phyloP scores from a whole-genome alignment of 1,140 invertebrate species.

The Drosophila hydei region DNA sequence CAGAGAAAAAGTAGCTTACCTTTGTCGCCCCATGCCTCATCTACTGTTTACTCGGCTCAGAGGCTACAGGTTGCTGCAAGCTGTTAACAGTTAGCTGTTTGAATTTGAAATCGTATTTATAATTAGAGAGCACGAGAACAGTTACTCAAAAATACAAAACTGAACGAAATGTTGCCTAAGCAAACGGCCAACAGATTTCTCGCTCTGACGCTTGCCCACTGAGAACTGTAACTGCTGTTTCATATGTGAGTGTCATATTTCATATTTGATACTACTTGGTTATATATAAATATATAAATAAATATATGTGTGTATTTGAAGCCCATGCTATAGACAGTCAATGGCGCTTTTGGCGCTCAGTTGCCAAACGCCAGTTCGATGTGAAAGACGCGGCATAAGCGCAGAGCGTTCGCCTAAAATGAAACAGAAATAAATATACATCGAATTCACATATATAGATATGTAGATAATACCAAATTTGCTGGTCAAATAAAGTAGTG shows the following conservation, averaged over 20 bases:
- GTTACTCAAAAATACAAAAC: no score
- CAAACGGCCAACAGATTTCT: conserved; percentile 57
- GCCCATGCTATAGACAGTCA: conserved; percentile 40
- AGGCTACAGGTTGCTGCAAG: no score
- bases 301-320: conserved; percentile 23
- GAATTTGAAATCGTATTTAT: no score
- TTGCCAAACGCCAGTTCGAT: conserved; percentile 66
- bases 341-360: conserved; percentile 60
- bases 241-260: conserved; percentile 10
- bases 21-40: no score
- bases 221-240: conserved; percentile 18
- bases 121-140: no score
- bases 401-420: neutral
- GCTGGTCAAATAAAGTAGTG: conserved; percentile 24
- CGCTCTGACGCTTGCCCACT: conserved; percentile 8
- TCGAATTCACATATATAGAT: conserved; percentile 21
- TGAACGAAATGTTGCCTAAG: conserved; percentile 29
- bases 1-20: no score
- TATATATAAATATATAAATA: neutral
- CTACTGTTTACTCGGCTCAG: no score
- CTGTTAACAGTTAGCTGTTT: no score
- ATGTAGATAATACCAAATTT: conserved; percentile 26
- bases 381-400: conserved; percentile 65
- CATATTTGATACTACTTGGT: neutral
- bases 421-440: conserved; percentile 31